Base-by-base conservation (phyloP, 1,140 invertebrate genomes). In the Gonatopus flavifemur region DNA sequence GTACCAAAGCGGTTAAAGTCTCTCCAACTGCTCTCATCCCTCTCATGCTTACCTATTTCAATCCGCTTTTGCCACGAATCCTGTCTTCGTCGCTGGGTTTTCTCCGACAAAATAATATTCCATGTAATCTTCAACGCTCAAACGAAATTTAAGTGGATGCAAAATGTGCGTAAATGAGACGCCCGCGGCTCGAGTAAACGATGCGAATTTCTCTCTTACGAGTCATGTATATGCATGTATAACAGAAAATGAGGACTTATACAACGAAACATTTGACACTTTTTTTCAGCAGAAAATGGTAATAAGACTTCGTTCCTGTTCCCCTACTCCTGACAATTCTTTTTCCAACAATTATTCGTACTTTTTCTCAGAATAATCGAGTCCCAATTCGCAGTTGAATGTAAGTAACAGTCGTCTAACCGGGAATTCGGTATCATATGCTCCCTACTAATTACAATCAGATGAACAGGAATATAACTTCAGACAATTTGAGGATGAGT, bases 91-190 rank as follows among this genome's bases (percentile, higher is more conserved):
- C 32, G n/a, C 47, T 12, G 24, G 15, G 28, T 35, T 31, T 49
- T 48, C 53, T 36, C 31, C 50, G 38, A 46, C 55, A 49, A 68
- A 67, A 68, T 67, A 66, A 65, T 68, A 67, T 68, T 65, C 57
- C 49, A 45, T 61, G 62, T 60, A 68, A 68, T 68, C 62, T 67
- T 59, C 56, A 50, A 44, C 47, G 58, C 53, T 67, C 61, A 67
- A 67, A 66, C 65, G 64, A 67, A 67, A 60, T 52, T 45, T 52
- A 59, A 67, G 62, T 67, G 59, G 64, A 67, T 67, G 64, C 62
- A 67, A 68, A 68, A 67, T 56, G 49, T 53, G 55, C 58, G 53
- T 62, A 64, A 67, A 64, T 66, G 65, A 67, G 57, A 40, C 44
- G 65, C 65, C 61, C 21, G 53, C 37, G 52, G 58, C 51, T 30